Conservation (phyloP, 2,888 invertebrate species). For the Embidobia sp. region DNA sequence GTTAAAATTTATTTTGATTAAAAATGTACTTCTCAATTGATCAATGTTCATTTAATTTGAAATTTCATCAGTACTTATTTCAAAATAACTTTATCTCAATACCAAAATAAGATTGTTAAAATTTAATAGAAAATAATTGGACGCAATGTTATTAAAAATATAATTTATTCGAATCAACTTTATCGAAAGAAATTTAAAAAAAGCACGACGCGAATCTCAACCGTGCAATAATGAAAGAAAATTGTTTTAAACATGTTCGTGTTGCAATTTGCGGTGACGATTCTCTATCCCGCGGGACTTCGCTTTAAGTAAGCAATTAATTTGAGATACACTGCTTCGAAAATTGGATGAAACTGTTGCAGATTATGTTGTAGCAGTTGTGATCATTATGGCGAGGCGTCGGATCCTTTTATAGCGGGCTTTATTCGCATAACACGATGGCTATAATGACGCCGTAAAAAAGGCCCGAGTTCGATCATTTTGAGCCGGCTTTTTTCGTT, state of each 20-base stretch:
- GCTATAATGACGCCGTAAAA: constrained; percentile 64
- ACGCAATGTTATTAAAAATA: no score
- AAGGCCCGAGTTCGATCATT: constrained; percentile 58
- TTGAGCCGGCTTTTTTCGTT: constrained; percentile 48
- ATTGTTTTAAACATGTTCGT: constrained; percentile 35
- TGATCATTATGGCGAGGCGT: constrained; percentile 56
- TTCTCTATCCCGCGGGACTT: constrained; percentile 7
- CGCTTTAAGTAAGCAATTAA: constrained; percentile 48
- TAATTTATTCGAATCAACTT: no score
- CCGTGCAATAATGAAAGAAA: constrained; percentile 11
- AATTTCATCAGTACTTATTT: no score
- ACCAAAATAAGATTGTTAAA: no score
- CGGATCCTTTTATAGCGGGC: constrained; percentile 55
- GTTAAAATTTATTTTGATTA: no score
- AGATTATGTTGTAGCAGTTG: constrained; percentile 61
- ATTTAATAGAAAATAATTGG: no score
- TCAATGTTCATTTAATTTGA: no score
- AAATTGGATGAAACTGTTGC: constrained; percentile 49
- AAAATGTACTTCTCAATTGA: no score
- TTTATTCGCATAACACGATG: constrained; percentile 53
- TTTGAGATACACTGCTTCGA: constrained; percentile 35
- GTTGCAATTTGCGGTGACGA: constrained; percentile 9
- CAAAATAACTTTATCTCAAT: no score
- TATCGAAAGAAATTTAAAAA: no score
- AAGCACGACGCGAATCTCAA: constrained; percentile 1